Evolutionary conservation across 2,888 invertebrate genomes (phyloP).

Genomic region (Copidosoma aretas): DNA sequence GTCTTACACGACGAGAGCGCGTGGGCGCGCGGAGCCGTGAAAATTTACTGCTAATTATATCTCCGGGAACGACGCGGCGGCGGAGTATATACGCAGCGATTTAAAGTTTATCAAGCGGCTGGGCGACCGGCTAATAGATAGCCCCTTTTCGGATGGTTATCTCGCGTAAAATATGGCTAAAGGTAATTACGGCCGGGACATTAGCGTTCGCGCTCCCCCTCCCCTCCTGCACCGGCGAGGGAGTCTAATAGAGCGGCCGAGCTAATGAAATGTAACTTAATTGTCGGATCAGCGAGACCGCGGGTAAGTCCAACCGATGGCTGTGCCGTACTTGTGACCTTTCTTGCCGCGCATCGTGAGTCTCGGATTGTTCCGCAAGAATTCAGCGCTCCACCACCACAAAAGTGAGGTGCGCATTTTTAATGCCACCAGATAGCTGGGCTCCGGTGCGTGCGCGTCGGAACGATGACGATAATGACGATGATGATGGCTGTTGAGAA

Average conservation of each 20-base stretch:
- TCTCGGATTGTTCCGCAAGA: too few relatives aligned
- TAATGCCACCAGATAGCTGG: too few relatives aligned
- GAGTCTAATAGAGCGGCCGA: slow-evolving; percentile 14
- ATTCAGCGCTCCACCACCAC: too few relatives aligned
- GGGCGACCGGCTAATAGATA: slow-evolving; percentile 29
- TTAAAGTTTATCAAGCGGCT: slow-evolving; percentile 27
- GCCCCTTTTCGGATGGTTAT: slow-evolving; percentile 28
- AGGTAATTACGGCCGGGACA: slow-evolving; percentile 23
- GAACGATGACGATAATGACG: too few relatives aligned
- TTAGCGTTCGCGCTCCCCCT: slow-evolving; percentile 7
- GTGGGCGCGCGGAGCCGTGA: slow-evolving; percentile 33
- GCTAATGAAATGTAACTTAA: slow-evolving; percentile 40
- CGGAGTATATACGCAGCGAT: slow-evolving; percentile 29
- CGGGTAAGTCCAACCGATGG: too few relatives aligned
- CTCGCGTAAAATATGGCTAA: slow-evolving; percentile 17
- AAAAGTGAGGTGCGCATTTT: too few relatives aligned
- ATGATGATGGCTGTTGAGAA: too few relatives aligned
- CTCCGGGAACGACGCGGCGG: too few relatives aligned
- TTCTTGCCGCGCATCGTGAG: too few relatives aligned
- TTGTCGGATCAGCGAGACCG: slow-evolving; percentile 28
- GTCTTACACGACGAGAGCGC: background rate
- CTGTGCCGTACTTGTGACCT: too few relatives aligned
- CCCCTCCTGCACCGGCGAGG: background rate
- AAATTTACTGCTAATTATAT: slow-evolving; percentile 44
- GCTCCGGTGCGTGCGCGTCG: too few relatives aligned